Percentiles rank a stretch among this genome's conserved stretches.
These are phyloP conservation scores for Hypomecis atomaria DNA, from an alignment of 2,888 invertebrate genomes.

Conservation along the genomic window DNA sequence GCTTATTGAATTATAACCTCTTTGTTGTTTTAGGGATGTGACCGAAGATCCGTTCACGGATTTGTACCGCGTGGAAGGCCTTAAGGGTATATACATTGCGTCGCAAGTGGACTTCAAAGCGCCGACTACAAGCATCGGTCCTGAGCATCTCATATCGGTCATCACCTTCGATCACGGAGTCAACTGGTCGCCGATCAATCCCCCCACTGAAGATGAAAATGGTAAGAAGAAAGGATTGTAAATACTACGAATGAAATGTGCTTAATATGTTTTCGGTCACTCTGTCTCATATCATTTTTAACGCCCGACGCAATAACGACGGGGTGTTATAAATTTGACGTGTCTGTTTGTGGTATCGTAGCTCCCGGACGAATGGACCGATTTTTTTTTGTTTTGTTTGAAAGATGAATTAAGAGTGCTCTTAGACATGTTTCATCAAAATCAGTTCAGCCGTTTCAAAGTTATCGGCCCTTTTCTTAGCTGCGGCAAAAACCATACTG, in stretches of 20 bases:
- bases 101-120: slow-evolving; percentile 88
- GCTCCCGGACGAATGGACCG: too few species aligned
- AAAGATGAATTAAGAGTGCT: too few species aligned
- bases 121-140: slow-evolving; percentile 84
- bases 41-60: slow-evolving; percentile 94
- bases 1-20: neutral
- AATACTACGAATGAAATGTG: too few species aligned
- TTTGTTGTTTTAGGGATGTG: slow-evolving; percentile 85
- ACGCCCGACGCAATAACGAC: too few species aligned
- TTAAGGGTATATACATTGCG: slow-evolving; percentile 95
- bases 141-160: slow-evolving; percentile 90
- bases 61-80: slow-evolving; percentile 93
- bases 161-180: slow-evolving; percentile 95
- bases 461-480: too few species aligned
- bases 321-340: too few species aligned
- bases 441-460: too few species aligned
- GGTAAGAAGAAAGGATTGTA: slow-evolving; percentile 51
- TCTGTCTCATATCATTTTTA: neutral
- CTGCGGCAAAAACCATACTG: too few species aligned
- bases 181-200: slow-evolving; percentile 90
- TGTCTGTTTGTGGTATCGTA: too few species aligned
- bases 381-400: too few species aligned
- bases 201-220: slow-evolving; percentile 88
- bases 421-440: too few species aligned
- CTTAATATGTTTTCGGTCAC: neutral